phyloP scores from a whole-genome alignment of 2,113 vertebrate genomes.

The Bagarius yarrelli region DNA sequence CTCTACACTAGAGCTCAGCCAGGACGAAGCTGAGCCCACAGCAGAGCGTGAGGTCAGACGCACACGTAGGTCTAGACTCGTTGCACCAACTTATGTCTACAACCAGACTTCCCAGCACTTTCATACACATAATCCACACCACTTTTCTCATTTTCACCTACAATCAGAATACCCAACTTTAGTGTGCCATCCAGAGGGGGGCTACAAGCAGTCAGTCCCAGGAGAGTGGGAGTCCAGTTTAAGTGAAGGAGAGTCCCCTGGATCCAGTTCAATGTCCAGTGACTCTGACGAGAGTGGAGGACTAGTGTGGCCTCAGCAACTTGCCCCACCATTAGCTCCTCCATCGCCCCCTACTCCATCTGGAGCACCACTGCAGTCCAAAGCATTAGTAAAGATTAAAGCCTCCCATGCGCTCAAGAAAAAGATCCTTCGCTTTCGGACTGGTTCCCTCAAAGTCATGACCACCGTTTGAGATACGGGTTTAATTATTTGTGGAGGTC shows the following conservation, averaged over 20 bases:
- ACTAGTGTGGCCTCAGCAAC: slow-evolving; percentile 85
- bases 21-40: slow-evolving; percentile 64
- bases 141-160: slow-evolving; percentile 55
- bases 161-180: slow-evolving; percentile 58
- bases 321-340: slow-evolving; percentile 68
- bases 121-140: slow-evolving; percentile 45
- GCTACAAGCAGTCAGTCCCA: slow-evolving; percentile 52
- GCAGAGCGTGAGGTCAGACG: slow-evolving; percentile 55
- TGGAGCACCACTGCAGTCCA: slow-evolving; percentile 69
- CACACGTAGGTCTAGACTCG: slow-evolving; percentile 57
- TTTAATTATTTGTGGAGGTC: background rate
- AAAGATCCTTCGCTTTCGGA: slow-evolving; percentile 85
- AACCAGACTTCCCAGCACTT: slow-evolving; percentile 42
- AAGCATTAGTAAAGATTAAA: slow-evolving; percentile 87
- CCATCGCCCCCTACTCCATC: slow-evolving; percentile 58
- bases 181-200: slow-evolving; percentile 50
- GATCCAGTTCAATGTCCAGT: slow-evolving; percentile 77
- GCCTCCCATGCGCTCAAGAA: slow-evolving; percentile 89
- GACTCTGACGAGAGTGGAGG: slow-evolving; percentile 82
- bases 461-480: slow-evolving; percentile 75
- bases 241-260: slow-evolving; percentile 77
- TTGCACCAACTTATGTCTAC: slow-evolving; percentile 53
- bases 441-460: slow-evolving; percentile 87
- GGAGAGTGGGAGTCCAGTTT: slow-evolving; percentile 74
- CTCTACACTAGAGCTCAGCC: slow-evolving; percentile 80